phyloP scores from a whole-genome alignment of 2,888 invertebrate species.

The Cylloceria caligata region DNA sequence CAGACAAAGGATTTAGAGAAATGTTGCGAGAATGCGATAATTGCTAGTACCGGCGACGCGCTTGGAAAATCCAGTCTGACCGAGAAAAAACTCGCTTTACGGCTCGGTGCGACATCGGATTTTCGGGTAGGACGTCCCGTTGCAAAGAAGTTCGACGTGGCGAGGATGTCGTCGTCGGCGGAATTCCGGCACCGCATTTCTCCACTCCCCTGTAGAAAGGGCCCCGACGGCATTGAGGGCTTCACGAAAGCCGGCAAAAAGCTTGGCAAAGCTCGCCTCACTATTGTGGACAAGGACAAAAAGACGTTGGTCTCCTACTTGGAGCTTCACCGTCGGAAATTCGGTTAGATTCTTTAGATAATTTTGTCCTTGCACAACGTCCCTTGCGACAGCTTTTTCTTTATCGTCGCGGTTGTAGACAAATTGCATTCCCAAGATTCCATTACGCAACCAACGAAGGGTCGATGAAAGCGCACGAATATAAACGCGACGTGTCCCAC shows the following conservation, averaged over 20 bases:
- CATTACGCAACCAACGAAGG: conserved; percentile 31
- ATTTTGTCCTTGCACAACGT: conserved; percentile 53
- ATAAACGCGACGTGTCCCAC: not conserved
- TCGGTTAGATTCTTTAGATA: conserved; percentile 69
- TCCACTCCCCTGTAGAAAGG: conserved; percentile 34
- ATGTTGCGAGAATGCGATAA: conserved; percentile 73
- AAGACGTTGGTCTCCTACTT: conserved; percentile 74
- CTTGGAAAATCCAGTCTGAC: conserved; percentile 44
- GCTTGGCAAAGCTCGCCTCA: conserved; percentile 68
- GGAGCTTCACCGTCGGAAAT: conserved; percentile 75
- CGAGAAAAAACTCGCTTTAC: conserved; percentile 49
- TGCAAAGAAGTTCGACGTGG: conserved; percentile 62
- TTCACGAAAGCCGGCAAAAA: conserved; percentile 74
- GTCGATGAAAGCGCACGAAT: conserved; percentile 29
- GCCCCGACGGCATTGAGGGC: conserved; percentile 50
- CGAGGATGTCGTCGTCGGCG: conserved; percentile 46
- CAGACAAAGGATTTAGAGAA: conserved; percentile 26
- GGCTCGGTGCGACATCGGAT: conserved; percentile 42
- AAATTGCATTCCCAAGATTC: conserved; percentile 60
- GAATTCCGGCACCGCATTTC: conserved; percentile 59
- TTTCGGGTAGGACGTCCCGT: conserved; percentile 48
- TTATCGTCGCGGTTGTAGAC: conserved; percentile 35
- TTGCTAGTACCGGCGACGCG: conserved; percentile 69
- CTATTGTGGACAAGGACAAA: conserved; percentile 54
- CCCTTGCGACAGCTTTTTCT: conserved; percentile 12